phyloP scores from a whole-genome alignment of 2,797 vertebrate species.

The Apogon hyalosoma region DNA sequence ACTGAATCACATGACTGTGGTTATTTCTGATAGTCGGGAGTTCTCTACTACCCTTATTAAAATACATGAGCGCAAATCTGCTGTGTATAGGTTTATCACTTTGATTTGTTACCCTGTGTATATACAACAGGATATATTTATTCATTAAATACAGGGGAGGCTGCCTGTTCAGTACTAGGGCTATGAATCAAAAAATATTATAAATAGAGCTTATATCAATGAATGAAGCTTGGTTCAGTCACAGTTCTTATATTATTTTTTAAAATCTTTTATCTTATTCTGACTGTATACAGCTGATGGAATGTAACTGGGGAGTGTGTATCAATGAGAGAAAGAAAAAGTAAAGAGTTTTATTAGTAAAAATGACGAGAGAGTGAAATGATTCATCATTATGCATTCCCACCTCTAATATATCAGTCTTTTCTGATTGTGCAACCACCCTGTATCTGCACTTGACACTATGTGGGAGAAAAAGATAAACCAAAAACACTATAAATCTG shows the following conservation, averaged over 20 bases:
- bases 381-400: constrained; percentile 61
- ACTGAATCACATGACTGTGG: no score
- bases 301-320: constrained; percentile 18
- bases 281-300: constrained; percentile 47
- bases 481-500: not conserved
- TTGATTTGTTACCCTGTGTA: not conserved
- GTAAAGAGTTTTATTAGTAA: not conserved
- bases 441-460: not conserved
- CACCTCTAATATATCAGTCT: not conserved
- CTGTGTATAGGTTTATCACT: not conserved
- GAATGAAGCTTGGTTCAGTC: constrained; percentile 17
- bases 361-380: constrained; percentile 58
- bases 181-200: constrained; percentile 15
- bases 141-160: no score
- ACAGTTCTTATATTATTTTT: constrained; percentile 24
- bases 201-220: not conserved
- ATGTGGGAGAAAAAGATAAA: not conserved
- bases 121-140: no score
- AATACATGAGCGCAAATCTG: no score
- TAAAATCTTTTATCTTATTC: constrained; percentile 20
- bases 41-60: no score
- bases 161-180: no score
- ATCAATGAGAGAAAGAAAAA: not conserved
- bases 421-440: constrained; percentile 3
- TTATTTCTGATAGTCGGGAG: no score